These are phyloP conservation scores for Gopherus evgoodei DNA, from an alignment of 2,113 vertebrate genomes.

Conservation along the genomic window DNA sequence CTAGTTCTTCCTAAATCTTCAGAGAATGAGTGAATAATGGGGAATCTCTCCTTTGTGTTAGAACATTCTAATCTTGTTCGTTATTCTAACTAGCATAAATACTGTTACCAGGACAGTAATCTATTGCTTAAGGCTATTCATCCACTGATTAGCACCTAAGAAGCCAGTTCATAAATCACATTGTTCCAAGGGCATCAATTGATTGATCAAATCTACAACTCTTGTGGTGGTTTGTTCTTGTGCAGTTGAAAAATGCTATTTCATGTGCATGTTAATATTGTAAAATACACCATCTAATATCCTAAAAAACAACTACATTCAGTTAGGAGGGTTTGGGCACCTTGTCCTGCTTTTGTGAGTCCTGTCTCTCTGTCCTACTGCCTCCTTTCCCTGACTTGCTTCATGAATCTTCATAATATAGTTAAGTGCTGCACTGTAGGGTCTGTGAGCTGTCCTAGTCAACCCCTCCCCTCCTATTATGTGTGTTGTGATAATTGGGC, in stretches of 20 bases:
- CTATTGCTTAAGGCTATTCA: conserved; percentile 41
- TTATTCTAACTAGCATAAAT: conserved; percentile 17
- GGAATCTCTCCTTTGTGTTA: background rate
- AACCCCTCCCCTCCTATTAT: background rate
- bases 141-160: conserved; percentile 43
- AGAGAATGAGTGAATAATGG: background rate
- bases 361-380: background rate
- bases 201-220: conserved; percentile 28
- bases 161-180: conserved; percentile 49
- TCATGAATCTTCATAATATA: background rate
- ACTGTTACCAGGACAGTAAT: conserved; percentile 35
- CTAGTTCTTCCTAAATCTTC: background rate
- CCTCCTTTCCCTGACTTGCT: background rate
- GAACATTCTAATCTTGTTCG: background rate
- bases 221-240: background rate
- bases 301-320: background rate
- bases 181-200: conserved; percentile 29
- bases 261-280: background rate
- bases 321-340: background rate
- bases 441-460: background rate
- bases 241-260: background rate
- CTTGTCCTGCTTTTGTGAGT: background rate
- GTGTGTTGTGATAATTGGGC: background rate
- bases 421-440: background rate
- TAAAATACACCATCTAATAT: background rate